Conservation (phyloP, 1,140 invertebrate species). For the Lucilia cuprina region DNA sequence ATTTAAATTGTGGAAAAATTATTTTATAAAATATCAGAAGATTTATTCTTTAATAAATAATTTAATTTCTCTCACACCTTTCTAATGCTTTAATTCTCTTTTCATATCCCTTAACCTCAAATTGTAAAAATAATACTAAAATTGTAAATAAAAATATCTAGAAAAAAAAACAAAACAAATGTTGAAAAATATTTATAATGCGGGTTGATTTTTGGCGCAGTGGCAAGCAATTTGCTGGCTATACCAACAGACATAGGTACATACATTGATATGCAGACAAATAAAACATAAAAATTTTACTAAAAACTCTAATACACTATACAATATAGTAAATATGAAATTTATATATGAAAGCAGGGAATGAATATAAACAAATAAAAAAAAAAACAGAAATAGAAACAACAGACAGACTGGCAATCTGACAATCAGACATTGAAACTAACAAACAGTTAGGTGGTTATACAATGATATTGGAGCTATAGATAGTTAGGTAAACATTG, state of each 20-base stretch:
- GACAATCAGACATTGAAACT: not conserved
- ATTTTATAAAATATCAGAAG: too few species aligned
- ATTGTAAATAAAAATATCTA: not conserved
- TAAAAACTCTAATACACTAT: not conserved
- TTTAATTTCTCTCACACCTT: too few species aligned
- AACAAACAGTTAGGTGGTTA: not conserved
- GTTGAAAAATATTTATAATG: not conserved
- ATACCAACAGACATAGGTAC: not conserved
- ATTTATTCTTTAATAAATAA: too few species aligned
- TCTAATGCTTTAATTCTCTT: too few species aligned
- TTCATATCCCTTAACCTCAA: not conserved
- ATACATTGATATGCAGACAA: not conserved
- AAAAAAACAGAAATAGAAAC: not conserved
- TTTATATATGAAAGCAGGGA: too few species aligned
- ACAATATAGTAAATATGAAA: not conserved
- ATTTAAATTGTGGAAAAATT: too few species aligned
- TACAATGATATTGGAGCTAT: not conserved
- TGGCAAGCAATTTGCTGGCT: not conserved
- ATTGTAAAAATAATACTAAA: slow-evolving; percentile 7
- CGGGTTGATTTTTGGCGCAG: not conserved
- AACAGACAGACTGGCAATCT: not conserved
- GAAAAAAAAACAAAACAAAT: not conserved
- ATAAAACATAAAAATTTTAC: not conserved
- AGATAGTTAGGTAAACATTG: not conserved
- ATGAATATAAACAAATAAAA: not conserved